phyloP scores from a whole-genome alignment of 1,140 invertebrate genomes.

The Metopolophium dirhodum region DNA sequence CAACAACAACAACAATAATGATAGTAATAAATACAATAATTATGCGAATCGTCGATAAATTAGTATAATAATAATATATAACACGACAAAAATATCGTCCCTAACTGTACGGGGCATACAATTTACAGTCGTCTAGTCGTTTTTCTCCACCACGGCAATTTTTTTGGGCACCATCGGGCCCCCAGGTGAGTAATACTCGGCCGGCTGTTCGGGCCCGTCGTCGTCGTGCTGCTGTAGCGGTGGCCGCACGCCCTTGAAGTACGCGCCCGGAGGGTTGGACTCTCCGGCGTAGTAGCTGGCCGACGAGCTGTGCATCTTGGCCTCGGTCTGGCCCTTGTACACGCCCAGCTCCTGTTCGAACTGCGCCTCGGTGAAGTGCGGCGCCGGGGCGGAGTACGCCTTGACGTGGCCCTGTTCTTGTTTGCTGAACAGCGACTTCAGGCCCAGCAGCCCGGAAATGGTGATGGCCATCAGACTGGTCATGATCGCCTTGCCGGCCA shows the following conservation, averaged over 20 bases:
- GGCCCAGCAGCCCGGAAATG: slow-evolving; percentile 65
- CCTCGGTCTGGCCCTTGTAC: slow-evolving; percentile 24
- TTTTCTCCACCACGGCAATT: neutral
- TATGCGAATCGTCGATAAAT: neutral
- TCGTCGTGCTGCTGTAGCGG: neutral
- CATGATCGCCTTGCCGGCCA: slow-evolving; percentile 82
- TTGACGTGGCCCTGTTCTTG: neutral
- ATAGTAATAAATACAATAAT: neutral
- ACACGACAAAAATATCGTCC: no score
- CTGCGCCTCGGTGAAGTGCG: neutral
- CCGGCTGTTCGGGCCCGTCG: neutral
- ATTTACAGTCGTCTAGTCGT: neutral
- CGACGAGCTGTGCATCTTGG: slow-evolving; percentile 24
- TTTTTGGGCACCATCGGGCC: neutral
- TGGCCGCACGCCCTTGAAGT: neutral
- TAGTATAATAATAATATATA: no score
- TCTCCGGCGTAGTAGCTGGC: slow-evolving; percentile 6
- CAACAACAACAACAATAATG: neutral
- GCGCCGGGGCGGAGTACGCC: neutral
- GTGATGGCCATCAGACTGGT: slow-evolving; percentile 79
- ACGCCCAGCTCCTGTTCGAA: slow-evolving; percentile 41
- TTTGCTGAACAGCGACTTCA: slow-evolving; percentile 27
- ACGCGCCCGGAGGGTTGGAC: neutral
- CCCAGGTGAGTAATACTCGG: neutral
- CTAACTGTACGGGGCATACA: neutral